Base-by-base conservation (phyloP, 2,888 invertebrate genomes). In the Drosophila helvetica region DNA sequence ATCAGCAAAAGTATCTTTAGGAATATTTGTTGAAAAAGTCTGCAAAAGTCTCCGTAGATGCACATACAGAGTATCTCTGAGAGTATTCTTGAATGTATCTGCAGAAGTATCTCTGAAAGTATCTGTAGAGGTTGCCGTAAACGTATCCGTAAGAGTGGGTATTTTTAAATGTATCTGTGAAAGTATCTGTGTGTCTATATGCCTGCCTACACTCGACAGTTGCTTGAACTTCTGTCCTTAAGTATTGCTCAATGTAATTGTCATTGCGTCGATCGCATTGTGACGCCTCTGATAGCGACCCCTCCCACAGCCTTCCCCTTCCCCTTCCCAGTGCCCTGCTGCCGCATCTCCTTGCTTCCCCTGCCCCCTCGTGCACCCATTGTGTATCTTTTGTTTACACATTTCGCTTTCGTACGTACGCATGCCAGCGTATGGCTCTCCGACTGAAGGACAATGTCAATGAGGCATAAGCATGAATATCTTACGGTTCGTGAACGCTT, bases 211-310 rank as follows among this genome's bases (percentile, higher is more conserved):
- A 80, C 82, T 84, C 72, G 57, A 61, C 61, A 90, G 88, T 90
- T 88, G 86, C 78, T 89, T 89, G 86, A 90, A 89, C 90, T 80
- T 77, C 82, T 82, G 89, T 90, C 90, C 90, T 90, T 90, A 89
- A 79, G 79, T 68, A 64, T 53, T 55, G 61, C 54, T 54, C 60
- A 68, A 68, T 61, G 69, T 9, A 56, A 55, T 48, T 55, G 54
- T 68, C 46, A 47, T 69, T 61, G 54, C 51, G 45, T 46, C 55
- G 70, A 71, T 72, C 72, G 72, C 53, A 48, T 69, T 66, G 66
- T 66, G 66, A 64, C 65, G 54, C 64, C 53, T 71, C 65, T 73
- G 82, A 68, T 77, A 68, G 63, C 50, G 50, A 62, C 30, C 2
- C 17, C 25, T 27, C n/a, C n/a, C n/a, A n/a, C n/a, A 6, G 27